These are phyloP conservation scores for Dryadula phaetusa DNA, from an alignment of 2,888 invertebrate species.

Conservation along the genomic window DNA sequence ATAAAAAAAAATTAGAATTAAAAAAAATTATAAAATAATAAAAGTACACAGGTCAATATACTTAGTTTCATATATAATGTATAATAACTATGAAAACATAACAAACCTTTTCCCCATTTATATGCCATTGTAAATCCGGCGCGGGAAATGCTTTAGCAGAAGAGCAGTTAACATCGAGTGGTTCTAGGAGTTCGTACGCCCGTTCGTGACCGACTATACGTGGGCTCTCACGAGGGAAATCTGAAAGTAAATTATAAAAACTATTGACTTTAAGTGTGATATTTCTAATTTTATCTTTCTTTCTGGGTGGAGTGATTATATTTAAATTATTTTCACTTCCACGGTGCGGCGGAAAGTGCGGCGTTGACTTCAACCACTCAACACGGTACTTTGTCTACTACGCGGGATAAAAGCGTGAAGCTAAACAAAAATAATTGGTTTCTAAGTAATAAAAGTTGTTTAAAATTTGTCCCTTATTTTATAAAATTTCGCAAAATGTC, in stretches of 20 bases:
- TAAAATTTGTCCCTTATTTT: too few species aligned
- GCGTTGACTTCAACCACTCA: too few species aligned
- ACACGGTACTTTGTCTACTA: too few species aligned
- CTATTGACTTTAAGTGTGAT: background rate
- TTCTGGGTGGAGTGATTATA: too few species aligned
- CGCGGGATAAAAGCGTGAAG: too few species aligned
- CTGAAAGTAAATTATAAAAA: slow-evolving; percentile 54
- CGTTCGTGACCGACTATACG: slow-evolving; percentile 72
- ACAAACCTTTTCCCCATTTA: slow-evolving; percentile 71
- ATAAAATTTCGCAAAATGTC: too few species aligned
- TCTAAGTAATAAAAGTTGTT: too few species aligned
- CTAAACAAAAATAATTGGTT: background rate
- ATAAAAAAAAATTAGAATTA: too few species aligned
- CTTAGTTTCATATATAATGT: background rate
- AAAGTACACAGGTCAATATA: background rate
- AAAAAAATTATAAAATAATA: background rate
- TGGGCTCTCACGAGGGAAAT: slow-evolving; percentile 75
- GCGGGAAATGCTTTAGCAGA: slow-evolving; percentile 75
- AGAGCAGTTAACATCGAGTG: slow-evolving; percentile 74
- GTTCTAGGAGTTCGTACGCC: slow-evolving; percentile 60
- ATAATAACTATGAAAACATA: slow-evolving; percentile 14
- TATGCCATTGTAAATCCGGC: slow-evolving; percentile 73
- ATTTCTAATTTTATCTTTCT: background rate
- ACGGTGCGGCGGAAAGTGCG: too few species aligned
- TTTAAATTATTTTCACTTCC: too few species aligned